Base-by-base conservation (phyloP, 2,113 vertebrate genomes). In the Stomatorhinus ivindoensis region DNA sequence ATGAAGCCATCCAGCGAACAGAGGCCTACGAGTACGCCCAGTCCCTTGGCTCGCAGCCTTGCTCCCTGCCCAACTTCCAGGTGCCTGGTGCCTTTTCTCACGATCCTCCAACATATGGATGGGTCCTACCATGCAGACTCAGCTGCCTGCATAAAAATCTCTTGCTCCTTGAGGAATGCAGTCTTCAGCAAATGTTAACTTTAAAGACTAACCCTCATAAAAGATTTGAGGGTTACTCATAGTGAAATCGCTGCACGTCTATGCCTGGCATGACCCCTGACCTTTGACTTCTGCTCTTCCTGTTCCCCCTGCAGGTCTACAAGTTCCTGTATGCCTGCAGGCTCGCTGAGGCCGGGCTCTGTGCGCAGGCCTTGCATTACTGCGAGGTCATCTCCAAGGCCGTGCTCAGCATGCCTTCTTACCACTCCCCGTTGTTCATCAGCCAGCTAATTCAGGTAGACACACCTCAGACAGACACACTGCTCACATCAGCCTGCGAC, bases 291-390 rank as follows among this genome's bases (percentile, higher is more conserved):
- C 31, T 44, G 35, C 21, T n/a, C 44, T 46, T 84, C 44, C 44
- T 46, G 6, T 10, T 89, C 31, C 0, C 39, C 50, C 17, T 6
- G 0, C 92, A 99, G 98, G 97, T 99, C 90, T 99, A 97, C 91
- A 99, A 98, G 89, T 97, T 99, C 94, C 97, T 99, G 94, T 99
- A 99, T 58, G 97, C 97, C 17, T 99, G 98, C 91, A 96, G 98
- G 7, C 94, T 99, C 91, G 98, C 98, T 6, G 98, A 99, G 91
- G 93, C 96, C 83, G 98, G 98, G 1, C 96, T 99, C 0, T 96
- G 97, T 35, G 96, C 97, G 0, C 98, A 99, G 91, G 98, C 98
- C 87, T 99, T 99, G 90, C 98, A 99, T 91, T 99, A 99, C 91
- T 99, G 98, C 50, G 98, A 99, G 92, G 97, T 97, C n/a, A 97